A percentile compares a stretch with the other conserved stretches of the same genome.
These are phyloP conservation scores for Cyprinodon variegatus DNA, from an alignment of 2,113 vertebrate species.

Conservation along the genomic window DNA sequence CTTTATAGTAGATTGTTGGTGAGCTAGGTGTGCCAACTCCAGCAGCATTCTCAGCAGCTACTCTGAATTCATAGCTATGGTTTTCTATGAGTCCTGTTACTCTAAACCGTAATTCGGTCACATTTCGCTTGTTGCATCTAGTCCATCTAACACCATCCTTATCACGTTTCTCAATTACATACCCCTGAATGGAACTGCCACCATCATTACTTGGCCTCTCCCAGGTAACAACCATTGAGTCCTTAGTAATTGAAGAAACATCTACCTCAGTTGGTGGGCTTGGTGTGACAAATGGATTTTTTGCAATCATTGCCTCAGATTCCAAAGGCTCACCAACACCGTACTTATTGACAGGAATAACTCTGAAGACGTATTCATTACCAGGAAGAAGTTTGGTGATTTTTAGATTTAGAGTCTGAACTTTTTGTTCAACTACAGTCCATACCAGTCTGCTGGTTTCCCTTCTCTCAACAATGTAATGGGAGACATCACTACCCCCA, in stretches of 20 bases:
- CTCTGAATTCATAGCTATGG: constrained; percentile 94
- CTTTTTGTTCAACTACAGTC: constrained; percentile 91
- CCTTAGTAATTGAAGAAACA: constrained; percentile 91
- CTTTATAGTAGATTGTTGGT: constrained; percentile 89
- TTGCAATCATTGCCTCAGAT: constrained; percentile 89
- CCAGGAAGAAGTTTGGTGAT: constrained; percentile 95
- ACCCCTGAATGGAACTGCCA: constrained; percentile 92
- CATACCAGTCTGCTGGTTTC: constrained; percentile 97
- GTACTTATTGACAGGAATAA: constrained; percentile 97
- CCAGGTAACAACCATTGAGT: constrained; percentile 98
- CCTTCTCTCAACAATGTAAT: constrained; percentile 94
- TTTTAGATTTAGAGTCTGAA: constrained; percentile 91
- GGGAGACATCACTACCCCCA: constrained; percentile 92
- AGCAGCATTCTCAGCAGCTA: constrained; percentile 95
- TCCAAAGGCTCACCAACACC: constrained; percentile 95
- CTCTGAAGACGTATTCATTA: constrained; percentile 97
- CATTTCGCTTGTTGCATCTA: constrained; percentile 92
- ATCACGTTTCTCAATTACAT: constrained; percentile 95
- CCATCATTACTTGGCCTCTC: constrained; percentile 93
- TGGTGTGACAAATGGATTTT: constrained; percentile 92
- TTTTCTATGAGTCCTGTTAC: constrained; percentile 95
- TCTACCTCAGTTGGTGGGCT: constrained; percentile 90
- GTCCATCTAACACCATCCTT: constrained; percentile 97
- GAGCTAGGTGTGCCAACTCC: constrained; percentile 90
- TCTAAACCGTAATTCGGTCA: constrained; percentile 92